Percentiles rank a stretch among this genome's conserved stretches.
phyloP scores from a whole-genome alignment of 2,888 invertebrate species.

The Metopia argyrocephala region DNA sequence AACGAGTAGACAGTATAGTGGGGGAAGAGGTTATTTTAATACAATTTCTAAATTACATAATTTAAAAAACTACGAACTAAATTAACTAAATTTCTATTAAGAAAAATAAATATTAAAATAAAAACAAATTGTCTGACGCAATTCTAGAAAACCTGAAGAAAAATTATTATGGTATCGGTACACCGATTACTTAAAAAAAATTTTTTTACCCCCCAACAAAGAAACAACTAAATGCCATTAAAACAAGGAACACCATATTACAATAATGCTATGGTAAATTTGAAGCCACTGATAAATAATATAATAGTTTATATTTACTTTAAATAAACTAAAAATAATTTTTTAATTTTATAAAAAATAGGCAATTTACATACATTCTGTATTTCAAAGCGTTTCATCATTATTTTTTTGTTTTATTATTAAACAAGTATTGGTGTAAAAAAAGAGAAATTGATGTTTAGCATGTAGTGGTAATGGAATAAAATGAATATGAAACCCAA shows the following conservation, averaged over 20 bases:
- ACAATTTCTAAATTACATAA: conserved; percentile 8
- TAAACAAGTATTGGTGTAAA: conserved; percentile 1
- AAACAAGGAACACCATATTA: no score
- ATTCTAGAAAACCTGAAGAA: conserved; percentile 63
- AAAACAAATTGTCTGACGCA: conserved; percentile 63
- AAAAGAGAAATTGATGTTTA: neutral
- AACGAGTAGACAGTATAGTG: no score
- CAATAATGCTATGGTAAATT: no score
- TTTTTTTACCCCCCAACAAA: no score
- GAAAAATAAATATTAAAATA: conserved; percentile 23
- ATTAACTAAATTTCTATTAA: conserved; percentile 27
- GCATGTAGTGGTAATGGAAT: neutral
- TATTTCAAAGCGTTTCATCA: neutral
- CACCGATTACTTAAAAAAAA: neutral
- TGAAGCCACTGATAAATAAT: no score
- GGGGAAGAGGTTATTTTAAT: neutral
- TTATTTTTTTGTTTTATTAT: neutral
- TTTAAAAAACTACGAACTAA: neutral
- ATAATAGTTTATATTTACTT: no score
- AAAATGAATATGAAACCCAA: conserved; percentile 24
- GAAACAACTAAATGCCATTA: no score
- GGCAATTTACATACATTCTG: neutral
- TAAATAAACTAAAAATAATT: no score
- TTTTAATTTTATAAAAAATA: no score
- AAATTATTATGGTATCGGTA: conserved; percentile 31